Evolutionary conservation across 2,113 vertebrate genomes (phyloP), one percentile per base, ranked within the genome.

Genomic region (Podiceps cristatus): DNA sequence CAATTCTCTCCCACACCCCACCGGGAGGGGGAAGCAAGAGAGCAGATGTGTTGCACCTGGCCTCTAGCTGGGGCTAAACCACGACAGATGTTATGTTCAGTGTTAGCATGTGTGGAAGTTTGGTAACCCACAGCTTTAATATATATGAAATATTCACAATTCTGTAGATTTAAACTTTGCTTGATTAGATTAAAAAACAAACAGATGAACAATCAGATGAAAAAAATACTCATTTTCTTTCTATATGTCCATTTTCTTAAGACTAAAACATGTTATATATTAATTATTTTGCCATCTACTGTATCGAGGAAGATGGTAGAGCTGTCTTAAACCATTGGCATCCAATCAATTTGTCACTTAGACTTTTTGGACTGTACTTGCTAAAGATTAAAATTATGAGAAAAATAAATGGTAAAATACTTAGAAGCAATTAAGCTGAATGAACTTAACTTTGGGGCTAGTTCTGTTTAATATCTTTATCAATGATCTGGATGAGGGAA

Each of bases 401-500:
- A 2, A 44, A 64, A 73, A 59, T 35, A 29, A 15, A 29, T 6
- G 3, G 3, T 33, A 45, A 45, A 52, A 35, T 68, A 19, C 11
- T 67, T 67, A 63, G 27, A 91, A 80, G 5, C 10, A 71, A 35
- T 60, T 80, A 66, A 40, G 9, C 15, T 31, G 23, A 90, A 69
- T 67, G 14, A 88, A 88, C 19, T 56, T 12, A 73, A 16, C 9
- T 66, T 50, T 67, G 8, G 19, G 31, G 31, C 6, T 11, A 52
- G 7, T 71, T 20, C 10, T 74, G 3, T 79, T 74, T 59, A 13
- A 27, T 25, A 4, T 44, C 11, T 64, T 83, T 69, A n/a, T n/a
- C 29, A 59, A 4, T 33, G 3, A 79, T 8, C 10, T 31, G 31
- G 23, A 67, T 0, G 1, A 50, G 19, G 3, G 18, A 6, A 58